Conservation (phyloP, 2,888 invertebrate genomes). For the Diarsia rubi region DNA sequence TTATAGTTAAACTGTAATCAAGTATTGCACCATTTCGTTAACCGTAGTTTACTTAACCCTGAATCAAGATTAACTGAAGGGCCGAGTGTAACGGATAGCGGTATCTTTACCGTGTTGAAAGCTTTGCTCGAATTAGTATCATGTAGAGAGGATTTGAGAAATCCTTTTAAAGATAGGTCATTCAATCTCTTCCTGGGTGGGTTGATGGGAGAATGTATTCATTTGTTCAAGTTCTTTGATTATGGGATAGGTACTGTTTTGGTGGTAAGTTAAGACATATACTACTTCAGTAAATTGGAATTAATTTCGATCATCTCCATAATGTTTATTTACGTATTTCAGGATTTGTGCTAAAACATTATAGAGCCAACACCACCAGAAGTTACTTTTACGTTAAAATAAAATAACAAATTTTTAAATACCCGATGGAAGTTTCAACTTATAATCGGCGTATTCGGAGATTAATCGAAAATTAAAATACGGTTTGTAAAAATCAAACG, state of each 20-base stretch:
- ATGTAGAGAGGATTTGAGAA: slow-evolving; percentile 41
- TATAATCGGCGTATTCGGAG: too few relatives aligned
- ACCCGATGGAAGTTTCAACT: too few relatives aligned
- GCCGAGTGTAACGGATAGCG: slow-evolving; percentile 48
- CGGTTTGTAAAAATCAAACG: too few relatives aligned
- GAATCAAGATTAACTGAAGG: slow-evolving; percentile 60
- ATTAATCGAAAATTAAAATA: too few relatives aligned
- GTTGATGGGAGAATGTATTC: neutral
- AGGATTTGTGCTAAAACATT: too few relatives aligned
- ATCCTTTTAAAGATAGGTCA: slow-evolving; percentile 41
- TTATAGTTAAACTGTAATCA: slow-evolving; percentile 53
- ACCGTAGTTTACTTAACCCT: slow-evolving; percentile 60
- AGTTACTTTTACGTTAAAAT: too few relatives aligned
- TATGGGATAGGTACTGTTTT: neutral
- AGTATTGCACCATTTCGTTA: slow-evolving; percentile 47
- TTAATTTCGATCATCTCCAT: too few relatives aligned
- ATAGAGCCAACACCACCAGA: too few relatives aligned
- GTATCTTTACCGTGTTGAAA: slow-evolving; percentile 54
- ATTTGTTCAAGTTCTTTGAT: neutral
- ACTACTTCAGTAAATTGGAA: slow-evolving; percentile 8
- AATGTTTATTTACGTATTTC: too few relatives aligned
- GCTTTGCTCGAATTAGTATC: slow-evolving; percentile 59
- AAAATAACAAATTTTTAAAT: too few relatives aligned
- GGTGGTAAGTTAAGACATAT: neutral
- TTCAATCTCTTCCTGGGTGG: slow-evolving; percentile 12